Evolutionary conservation across 2,888 invertebrate genomes (phyloP), one percentile per base, ranked within the genome.

Genomic region (Ochropleura plecta): DNA sequence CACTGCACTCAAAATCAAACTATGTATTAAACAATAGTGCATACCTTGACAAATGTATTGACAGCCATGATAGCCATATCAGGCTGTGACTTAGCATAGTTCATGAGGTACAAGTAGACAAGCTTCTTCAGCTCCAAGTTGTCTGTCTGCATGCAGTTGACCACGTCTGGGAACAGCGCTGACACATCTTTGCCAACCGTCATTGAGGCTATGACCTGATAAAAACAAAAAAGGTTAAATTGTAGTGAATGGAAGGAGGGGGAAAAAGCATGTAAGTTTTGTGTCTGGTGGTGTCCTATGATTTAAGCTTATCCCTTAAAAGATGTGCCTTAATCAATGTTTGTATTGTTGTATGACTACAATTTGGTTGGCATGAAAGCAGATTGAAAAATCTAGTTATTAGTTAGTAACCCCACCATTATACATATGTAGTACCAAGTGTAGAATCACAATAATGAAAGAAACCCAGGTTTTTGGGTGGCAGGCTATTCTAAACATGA

Each of bases 61-160:
- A 99, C 99, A 16, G 99, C 99, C 99, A 99, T 99, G 81, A 99
- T 99, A 73, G 99, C 99, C 98, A 99, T 99, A 93, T 99, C 99
- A 0, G 99, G 99, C 95, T 99, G 99, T 71, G 99, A 99, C 95
- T 99, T 99, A 72, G 99, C 99, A 95, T 99, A 99, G 95, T 99
- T 99, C 99, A 99, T 99, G 89, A 99, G 96, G 93, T 99, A 99
- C 70, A 99, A 97, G 94, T 99, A 99, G 2, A 99, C 99, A 68
- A 99, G 97, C 92, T 99, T 99, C 96, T 99, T 99, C 88, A 99
- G 95, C 94, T 99, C 99, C 92, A 99, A 96, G 95, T 99, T 99
- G 93, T 99, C 99, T 0, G 99, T 99, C 96, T 99, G 99, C 99
- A 99, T 99, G 94, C 99, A 99, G 96, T 99, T 99, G 48, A 99